Base-by-base conservation (phyloP, 2,113 vertebrate genomes). In the Leucopternis melanops region DNA sequence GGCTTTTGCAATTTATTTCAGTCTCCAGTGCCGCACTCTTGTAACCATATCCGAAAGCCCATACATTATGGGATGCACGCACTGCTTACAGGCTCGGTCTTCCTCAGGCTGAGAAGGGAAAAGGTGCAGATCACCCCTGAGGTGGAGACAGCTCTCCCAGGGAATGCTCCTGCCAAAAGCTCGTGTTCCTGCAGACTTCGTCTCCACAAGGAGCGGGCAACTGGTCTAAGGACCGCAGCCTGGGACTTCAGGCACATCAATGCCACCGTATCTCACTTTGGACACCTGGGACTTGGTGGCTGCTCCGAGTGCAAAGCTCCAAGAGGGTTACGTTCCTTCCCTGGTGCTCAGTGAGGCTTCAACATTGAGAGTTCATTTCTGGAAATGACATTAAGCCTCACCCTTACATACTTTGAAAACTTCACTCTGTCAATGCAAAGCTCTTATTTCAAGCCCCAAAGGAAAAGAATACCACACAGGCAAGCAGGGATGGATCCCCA, bases 241-340 rank as follows among this genome's bases (percentile, higher is more conserved):
- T 47, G 26, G 36, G 34, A 21, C 23, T 50, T 69, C 8, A 52
- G 36, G 31, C 8, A 16, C 6, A 1, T 32, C 50, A 25, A 0
- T 8, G 16, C 11, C 3, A 8, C 38, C 25, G 63, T n/a, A 42
- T 63, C 29, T 14, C 49, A 31, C 11, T n/a, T 83, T 16, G 29
- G 32, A 44, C 29, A 55, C 16, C 3, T 0, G 0, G n/a, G 32
- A 2, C 21, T 40, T 44, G 13, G 15, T 10, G 63, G 14, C 6
- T 52, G 14, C 8, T 67, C 67, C 81, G 52, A n/a, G 17, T 6
- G 13, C 34, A 74, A 38, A 89, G n/a, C 26, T 55, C 14, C n/a
- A 52, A 32, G 32, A 36, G 36, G 16, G 10, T 75, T 34, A 8
- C 27, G 6, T 13, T 65, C 18, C 59, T 13, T 65, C 16, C 26